Conservation (phyloP, 1,140 invertebrate species). For the Caenorhabditis latens region DNA sequence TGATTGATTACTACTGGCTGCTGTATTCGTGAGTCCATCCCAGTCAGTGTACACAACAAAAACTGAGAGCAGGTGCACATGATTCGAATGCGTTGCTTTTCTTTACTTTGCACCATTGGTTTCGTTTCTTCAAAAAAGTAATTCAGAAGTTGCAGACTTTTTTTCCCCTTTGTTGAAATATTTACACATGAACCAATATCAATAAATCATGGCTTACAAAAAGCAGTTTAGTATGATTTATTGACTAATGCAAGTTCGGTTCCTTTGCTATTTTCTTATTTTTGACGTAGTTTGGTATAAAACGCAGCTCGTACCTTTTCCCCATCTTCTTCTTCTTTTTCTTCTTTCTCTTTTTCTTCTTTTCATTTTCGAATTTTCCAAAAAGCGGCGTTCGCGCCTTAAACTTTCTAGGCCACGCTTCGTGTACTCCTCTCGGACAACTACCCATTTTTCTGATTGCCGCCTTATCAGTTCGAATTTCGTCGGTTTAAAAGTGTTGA, state of each 20-base stretch:
- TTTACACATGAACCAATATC: no score
- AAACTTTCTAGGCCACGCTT: neutral
- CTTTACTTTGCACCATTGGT: neutral
- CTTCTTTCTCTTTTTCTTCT: neutral
- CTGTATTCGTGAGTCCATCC: neutral
- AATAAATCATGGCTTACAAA: no score
- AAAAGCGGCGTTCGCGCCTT: neutral
- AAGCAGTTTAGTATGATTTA: no score
- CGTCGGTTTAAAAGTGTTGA: neutral
- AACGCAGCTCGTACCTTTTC: no score
- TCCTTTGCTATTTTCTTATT: no score
- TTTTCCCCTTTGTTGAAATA: no score
- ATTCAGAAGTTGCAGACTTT: no score
- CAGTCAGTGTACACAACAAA: constrained; percentile 9
- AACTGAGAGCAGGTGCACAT: constrained; percentile 29
- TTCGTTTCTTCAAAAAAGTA: neutral
- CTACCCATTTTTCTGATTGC: neutral
- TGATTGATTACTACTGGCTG: constrained; percentile 35
- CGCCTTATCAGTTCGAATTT: constrained; percentile 10
- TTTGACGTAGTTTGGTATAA: no score
- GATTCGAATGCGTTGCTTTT: neutral
- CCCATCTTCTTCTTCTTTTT: neutral
- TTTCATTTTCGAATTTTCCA: neutral
- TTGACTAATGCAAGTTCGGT: no score
- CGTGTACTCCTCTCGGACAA: constrained; percentile 33